Percentiles rank a stretch among this genome's conserved stretches.
Evolutionary conservation across 2,113 vertebrate genomes (phyloP).

Genomic region (Eudyptes chrysolophus): DNA sequence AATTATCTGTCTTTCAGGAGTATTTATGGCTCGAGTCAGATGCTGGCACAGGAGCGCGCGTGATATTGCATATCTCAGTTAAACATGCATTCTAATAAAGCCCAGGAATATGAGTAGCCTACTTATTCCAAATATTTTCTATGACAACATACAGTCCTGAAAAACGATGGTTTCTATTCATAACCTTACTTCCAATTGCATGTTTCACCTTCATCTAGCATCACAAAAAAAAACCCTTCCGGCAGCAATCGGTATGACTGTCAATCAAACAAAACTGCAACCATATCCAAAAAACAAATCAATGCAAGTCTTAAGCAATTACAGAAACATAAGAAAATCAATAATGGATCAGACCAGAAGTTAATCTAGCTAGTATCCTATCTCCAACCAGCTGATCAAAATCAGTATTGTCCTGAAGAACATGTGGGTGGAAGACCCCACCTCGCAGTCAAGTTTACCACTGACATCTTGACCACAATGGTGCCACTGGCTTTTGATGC

Average conservation of each 20-base stretch:
- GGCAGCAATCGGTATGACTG: not conserved
- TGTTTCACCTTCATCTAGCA: not conserved
- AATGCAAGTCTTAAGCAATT: not conserved
- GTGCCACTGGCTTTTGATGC: not conserved
- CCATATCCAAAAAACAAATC: not conserved
- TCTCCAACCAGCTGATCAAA: not conserved
- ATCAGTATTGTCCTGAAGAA: not conserved
- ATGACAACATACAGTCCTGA: not conserved
- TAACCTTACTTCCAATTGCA: not conserved
- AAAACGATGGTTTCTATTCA: not conserved
- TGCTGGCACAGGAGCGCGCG: not conserved
- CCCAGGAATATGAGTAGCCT: not conserved
- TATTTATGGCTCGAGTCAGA: not conserved
- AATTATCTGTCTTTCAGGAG: not conserved
- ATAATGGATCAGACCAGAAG: not conserved
- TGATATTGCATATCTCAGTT: not conserved
- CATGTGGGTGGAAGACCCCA: accelerated
- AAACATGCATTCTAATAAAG: not conserved
- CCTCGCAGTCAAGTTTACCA: not conserved
- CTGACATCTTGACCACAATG: not conserved
- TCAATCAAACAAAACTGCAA: not conserved
- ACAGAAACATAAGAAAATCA: not conserved
- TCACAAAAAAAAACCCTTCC: not conserved
- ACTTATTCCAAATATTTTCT: not conserved
- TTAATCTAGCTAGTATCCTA: not conserved